Conservation (phyloP, 1,140 invertebrate species). For the Solenopsis fugax region DNA sequence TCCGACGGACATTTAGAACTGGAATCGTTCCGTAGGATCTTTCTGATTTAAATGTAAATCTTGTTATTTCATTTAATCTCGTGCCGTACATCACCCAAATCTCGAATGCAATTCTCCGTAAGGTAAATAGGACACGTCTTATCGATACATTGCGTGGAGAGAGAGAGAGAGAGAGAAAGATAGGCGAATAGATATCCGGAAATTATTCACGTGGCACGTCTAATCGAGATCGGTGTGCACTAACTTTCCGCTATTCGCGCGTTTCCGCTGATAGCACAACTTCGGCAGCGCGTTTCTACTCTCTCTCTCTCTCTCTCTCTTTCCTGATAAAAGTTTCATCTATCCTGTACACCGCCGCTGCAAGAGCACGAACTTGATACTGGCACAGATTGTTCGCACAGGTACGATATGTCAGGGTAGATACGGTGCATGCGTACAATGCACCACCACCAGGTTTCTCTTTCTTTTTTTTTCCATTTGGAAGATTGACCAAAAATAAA, state of each 20-base stretch:
- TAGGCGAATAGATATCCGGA: background rate
- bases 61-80: background rate
- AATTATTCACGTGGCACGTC: slow-evolving; percentile 50
- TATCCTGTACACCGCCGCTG: background rate
- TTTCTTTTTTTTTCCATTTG: background rate
- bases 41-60: slow-evolving; percentile 2
- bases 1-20: background rate
- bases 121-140: slow-evolving; percentile 3
- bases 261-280: slow-evolving; percentile 26
- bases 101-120: background rate
- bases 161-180: background rate
- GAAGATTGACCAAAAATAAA: background rate
- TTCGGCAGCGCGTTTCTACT: background rate
- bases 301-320: background rate
- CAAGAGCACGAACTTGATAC: slow-evolving; percentile 22
- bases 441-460: background rate
- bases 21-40: background rate
- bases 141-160: slow-evolving; percentile 5
- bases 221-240: slow-evolving; percentile 38
- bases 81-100: background rate
- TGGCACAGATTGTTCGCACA: slow-evolving; percentile 4
- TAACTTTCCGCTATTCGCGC: slow-evolving; percentile 41
- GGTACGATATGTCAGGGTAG: slow-evolving; percentile 2
- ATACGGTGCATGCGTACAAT: background rate
- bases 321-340: slow-evolving; percentile 31